Percentiles rank a stretch among this genome's conserved stretches.
Conservation (phyloP, 1,140 invertebrate species). For the Neotoxoptera formosana region DNA sequence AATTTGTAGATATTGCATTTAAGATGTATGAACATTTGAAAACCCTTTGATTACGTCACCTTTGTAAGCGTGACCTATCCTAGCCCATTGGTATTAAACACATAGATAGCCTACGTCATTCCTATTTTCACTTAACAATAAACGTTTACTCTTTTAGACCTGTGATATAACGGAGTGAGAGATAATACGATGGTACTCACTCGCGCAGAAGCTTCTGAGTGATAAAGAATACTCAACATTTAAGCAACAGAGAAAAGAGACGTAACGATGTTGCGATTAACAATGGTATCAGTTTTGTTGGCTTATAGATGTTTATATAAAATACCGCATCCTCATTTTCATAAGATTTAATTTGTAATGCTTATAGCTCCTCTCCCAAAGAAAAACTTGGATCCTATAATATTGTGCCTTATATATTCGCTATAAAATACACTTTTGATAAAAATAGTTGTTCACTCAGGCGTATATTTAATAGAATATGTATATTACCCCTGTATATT, state of each 20-base stretch:
- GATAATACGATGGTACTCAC: background rate
- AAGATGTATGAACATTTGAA: background rate
- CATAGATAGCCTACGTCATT: too few relatives aligned
- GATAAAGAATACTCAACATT: background rate
- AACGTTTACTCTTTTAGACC: background rate
- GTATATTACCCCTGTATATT: too few relatives aligned
- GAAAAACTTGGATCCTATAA: too few relatives aligned
- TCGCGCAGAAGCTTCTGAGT: background rate
- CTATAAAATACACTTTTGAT: too few relatives aligned
- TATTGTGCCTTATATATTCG: too few relatives aligned
- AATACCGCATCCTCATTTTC: background rate
- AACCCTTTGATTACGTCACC: background rate
- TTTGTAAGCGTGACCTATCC: background rate
- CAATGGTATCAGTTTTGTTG: background rate
- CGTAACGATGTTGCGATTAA: background rate
- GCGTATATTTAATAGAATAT: too few relatives aligned
- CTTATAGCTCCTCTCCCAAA: background rate
- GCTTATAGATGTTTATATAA: background rate
- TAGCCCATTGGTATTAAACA: background rate
- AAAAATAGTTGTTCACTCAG: background rate
- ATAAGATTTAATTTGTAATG: background rate
- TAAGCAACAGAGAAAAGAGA: background rate
- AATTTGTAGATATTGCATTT: background rate
- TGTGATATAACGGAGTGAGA: background rate
- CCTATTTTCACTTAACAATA: too few relatives aligned